These are phyloP conservation scores for Eulithis testata DNA, from an alignment of 2,888 invertebrate genomes.

Conservation along the genomic window DNA sequence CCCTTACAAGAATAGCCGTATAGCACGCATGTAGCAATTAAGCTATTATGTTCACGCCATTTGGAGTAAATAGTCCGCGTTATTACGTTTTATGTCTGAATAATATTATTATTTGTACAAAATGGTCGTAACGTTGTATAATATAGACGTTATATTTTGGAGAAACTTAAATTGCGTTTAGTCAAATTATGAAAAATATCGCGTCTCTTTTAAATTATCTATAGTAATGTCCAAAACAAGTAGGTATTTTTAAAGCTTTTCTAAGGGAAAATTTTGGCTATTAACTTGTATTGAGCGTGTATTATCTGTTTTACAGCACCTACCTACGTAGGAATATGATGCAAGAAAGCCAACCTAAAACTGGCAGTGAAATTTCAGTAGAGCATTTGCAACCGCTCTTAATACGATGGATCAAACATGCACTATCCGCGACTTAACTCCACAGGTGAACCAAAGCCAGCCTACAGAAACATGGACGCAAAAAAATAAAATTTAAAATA, in stretches of 20 bases:
- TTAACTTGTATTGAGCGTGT: no score
- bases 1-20: slow-evolving; percentile 26
- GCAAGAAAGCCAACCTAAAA: no score
- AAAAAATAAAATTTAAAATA: no score
- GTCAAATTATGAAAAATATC: background rate
- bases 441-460: slow-evolving; percentile 16
- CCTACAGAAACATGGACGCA: background rate
- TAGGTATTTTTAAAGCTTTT: no score
- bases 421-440: slow-evolving; percentile 12
- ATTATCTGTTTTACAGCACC: no score
- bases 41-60: slow-evolving; percentile 37
- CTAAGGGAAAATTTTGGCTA: no score
- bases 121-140: slow-evolving; percentile 6
- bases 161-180: background rate
- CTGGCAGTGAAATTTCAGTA: slow-evolving; percentile 2
- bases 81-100: slow-evolving; percentile 24
- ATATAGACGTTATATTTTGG: slow-evolving; percentile 8
- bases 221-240: no score
- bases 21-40: slow-evolving; percentile 39
- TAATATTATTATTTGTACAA: slow-evolving; percentile 23
- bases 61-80: slow-evolving; percentile 21
- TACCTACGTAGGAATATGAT: no score
- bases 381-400: background rate
- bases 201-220: no score
- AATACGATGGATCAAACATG: slow-evolving; percentile 11